Evolutionary conservation across 2,797 vertebrate species (phyloP).

Genomic region (Odontamblyopus lacepedii): DNA sequence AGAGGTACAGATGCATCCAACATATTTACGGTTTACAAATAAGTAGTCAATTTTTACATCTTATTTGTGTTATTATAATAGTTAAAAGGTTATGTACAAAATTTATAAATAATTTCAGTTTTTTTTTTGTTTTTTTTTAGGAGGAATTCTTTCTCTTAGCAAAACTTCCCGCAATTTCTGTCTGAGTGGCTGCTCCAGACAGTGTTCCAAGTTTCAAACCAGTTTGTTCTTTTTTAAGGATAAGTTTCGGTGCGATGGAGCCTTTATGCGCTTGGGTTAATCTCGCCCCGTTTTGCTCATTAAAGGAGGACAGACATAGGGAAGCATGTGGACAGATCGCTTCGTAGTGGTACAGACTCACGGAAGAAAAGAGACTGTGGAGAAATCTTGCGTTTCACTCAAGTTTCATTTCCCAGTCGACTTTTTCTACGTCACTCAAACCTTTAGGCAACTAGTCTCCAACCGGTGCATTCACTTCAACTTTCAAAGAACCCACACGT

Average conservation of each 20-base stretch:
- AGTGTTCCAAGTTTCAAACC: too few species aligned
- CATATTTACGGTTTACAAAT: not conserved
- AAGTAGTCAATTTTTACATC: not conserved
- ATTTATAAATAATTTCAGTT: not conserved
- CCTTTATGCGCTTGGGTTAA: slow-evolving; percentile 18
- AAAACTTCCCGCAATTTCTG: slow-evolving; percentile 21
- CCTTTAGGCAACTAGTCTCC: not conserved
- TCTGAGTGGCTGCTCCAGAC: slow-evolving; percentile 52
- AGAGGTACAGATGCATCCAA: not conserved
- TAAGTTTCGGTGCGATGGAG: not conserved
- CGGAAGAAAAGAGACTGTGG: not conserved
- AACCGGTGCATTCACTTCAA: slow-evolving; percentile 22
- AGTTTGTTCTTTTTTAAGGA: slow-evolving; percentile 2
- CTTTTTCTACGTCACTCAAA: slow-evolving; percentile 11
- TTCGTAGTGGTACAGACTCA: slow-evolving; percentile 16
- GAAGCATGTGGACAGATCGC: not conserved
- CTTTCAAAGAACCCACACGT: not conserved
- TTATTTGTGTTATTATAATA: not conserved
- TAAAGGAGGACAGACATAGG: not conserved
- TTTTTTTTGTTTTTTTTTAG: not conserved
- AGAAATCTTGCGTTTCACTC: slow-evolving; percentile 8
- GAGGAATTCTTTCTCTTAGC: not conserved
- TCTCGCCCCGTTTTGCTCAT: slow-evolving; percentile 7
- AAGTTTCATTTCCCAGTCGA: not conserved
- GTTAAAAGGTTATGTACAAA: not conserved